phyloP scores from a whole-genome alignment of 2,113 vertebrate genomes.

The Kryptolebias marmoratus region DNA sequence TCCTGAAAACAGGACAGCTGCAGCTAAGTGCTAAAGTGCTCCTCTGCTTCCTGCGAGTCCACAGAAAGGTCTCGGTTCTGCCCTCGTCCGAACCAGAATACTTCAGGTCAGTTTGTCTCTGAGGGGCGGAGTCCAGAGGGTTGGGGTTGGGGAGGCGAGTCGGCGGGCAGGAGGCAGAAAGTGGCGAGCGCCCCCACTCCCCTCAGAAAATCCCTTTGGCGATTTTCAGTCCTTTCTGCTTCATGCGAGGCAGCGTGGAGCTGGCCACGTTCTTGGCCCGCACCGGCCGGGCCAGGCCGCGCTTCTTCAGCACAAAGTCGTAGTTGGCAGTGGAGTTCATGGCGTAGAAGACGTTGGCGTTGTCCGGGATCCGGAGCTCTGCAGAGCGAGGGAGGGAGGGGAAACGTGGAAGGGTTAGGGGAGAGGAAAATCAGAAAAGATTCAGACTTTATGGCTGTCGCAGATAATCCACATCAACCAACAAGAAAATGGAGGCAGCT shows the following conservation, averaged over 20 bases:
- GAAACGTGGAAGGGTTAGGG: background rate
- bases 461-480: too few species aligned
- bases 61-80: slow-evolving; percentile 17
- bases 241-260: slow-evolving; percentile 96
- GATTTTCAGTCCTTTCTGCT: slow-evolving; percentile 97
- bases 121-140: slow-evolving; percentile 9
- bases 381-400: background rate
- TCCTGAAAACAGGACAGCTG: slow-evolving; percentile 9
- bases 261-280: slow-evolving; percentile 92
- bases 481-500: too few species aligned
- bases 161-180: slow-evolving; percentile 11
- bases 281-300: slow-evolving; percentile 84
- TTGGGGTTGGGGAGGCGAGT: background rate
- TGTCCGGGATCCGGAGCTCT: slow-evolving; percentile 97
- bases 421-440: too few species aligned
- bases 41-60: slow-evolving; percentile 24
- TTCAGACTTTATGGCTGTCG: too few species aligned
- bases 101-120: slow-evolving; percentile 5
- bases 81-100: slow-evolving; percentile 19
- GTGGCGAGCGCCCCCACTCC: slow-evolving; percentile 33
- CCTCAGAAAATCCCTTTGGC: slow-evolving; percentile 98
- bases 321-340: slow-evolving; percentile 99
- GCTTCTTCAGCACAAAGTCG: slow-evolving; percentile 94
- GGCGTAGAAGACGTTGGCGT: slow-evolving; percentile 98
- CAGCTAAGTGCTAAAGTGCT: slow-evolving; percentile 46